A percentile compares a stretch with the other conserved stretches of the same genome.
These are phyloP conservation scores for Cephus sareptanus DNA, from an alignment of 2,888 invertebrate genomes.

Conservation along the genomic window DNA sequence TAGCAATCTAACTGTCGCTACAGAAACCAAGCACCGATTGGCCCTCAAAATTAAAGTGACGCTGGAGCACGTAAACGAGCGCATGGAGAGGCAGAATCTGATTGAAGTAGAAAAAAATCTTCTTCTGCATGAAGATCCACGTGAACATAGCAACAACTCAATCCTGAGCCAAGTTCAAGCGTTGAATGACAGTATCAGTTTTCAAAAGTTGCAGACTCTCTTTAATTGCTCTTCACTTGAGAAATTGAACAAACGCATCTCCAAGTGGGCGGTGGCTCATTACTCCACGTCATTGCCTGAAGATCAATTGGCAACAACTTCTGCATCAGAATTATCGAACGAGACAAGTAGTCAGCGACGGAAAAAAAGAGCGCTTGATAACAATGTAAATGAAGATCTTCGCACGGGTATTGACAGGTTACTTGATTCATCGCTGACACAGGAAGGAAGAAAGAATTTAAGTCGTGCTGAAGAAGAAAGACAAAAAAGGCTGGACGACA, in stretches of 20 bases:
- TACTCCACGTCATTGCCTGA: neutral
- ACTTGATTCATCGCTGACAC: neutral
- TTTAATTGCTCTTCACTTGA: slow-evolving; percentile 31
- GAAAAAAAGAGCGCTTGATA: neutral
- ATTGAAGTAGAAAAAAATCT: slow-evolving; percentile 38
- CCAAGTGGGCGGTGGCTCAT: neutral
- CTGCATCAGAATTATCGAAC: neutral
- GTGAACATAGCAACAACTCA: slow-evolving; percentile 24
- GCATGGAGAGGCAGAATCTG: slow-evolving; percentile 31
- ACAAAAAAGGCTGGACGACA: neutral
- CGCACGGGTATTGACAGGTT: neutral
- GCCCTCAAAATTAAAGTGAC: slow-evolving; percentile 36
- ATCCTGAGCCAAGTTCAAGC: slow-evolving; percentile 30
- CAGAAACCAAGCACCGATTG: slow-evolving; percentile 14
- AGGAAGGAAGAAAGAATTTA: neutral
- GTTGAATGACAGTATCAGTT: slow-evolving; percentile 34
- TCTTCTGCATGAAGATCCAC: slow-evolving; percentile 28
- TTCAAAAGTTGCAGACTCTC: slow-evolving; percentile 32
- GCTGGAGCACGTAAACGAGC: slow-evolving; percentile 36
- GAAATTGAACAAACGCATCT: neutral
- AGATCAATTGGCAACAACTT: neutral
- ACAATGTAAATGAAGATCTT: neutral
- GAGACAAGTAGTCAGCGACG: neutral
- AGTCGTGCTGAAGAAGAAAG: neutral
- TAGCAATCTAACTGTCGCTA: neutral